Conservation (phyloP, 2,888 invertebrate species). For the Drosophila falleni region DNA sequence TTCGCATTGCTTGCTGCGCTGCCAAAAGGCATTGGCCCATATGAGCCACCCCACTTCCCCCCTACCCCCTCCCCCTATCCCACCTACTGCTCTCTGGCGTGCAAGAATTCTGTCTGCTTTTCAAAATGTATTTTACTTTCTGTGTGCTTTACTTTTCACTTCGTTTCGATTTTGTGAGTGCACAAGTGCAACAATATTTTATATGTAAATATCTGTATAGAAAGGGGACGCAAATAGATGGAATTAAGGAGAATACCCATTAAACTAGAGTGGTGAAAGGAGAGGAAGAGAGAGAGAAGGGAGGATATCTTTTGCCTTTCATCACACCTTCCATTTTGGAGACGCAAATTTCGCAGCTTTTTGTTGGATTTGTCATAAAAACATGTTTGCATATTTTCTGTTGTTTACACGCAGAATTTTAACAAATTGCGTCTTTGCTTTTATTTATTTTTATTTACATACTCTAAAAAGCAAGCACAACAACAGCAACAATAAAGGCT, state of each 20-base stretch:
- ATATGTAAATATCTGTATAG: constrained; percentile 1
- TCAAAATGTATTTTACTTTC: constrained; percentile 48
- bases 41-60: not conserved
- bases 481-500: constrained; percentile 31
- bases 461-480: constrained; percentile 36
- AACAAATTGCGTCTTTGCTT: constrained; percentile 68
- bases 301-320: constrained; percentile 7
- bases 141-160: constrained; percentile 31
- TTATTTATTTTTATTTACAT: constrained; percentile 62
- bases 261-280: not conserved
- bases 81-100: not conserved
- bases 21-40: constrained; percentile 78
- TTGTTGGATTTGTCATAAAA: constrained; percentile 40
- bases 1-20: constrained; percentile 31
- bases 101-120: constrained; percentile 32
- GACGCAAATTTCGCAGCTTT: constrained; percentile 41
- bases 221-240: constrained; percentile 1
- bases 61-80: not conserved
- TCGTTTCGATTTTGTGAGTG: constrained; percentile 11
- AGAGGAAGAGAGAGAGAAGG: not conserved
- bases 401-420: constrained; percentile 47
- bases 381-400: constrained; percentile 39
- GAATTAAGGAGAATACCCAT: constrained; percentile 1
- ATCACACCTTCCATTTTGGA: constrained; percentile 31
- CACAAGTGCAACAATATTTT: constrained; percentile 12